Percentiles rank a stretch among this genome's conserved stretches.
These are phyloP conservation scores for Micromys minutus DNA, from an alignment of 2,113 vertebrate species.

Conservation along the genomic window DNA sequence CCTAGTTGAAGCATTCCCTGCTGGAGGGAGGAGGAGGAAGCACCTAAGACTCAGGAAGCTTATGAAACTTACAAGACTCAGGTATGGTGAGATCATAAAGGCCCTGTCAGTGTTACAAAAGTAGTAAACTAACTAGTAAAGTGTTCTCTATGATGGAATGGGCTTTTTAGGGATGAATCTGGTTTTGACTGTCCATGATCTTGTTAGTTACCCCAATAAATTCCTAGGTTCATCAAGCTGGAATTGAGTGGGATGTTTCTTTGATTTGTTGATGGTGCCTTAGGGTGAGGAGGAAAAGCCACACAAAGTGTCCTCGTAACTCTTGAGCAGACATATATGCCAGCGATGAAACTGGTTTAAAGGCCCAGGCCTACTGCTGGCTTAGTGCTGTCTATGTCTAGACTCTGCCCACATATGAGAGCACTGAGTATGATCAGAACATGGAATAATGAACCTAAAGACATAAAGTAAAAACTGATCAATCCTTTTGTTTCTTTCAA, in stretches of 20 bases:
- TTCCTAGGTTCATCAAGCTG: neutral
- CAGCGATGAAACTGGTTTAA: slow-evolving; percentile 88
- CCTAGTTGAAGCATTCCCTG: neutral
- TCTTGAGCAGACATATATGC: slow-evolving; percentile 88
- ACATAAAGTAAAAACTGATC: slow-evolving; percentile 69
- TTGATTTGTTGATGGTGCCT: neutral
- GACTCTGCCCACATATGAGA: slow-evolving; percentile 92
- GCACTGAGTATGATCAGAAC: slow-evolving; percentile 86
- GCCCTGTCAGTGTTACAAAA: neutral
- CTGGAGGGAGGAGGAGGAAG: neutral
- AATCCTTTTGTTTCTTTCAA: slow-evolving; percentile 15
- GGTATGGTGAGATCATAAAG: neutral
- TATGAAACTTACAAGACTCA: neutral
- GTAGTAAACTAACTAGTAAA: slow-evolving; percentile 63
- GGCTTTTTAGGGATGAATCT: neutral
- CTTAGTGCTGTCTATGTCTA: slow-evolving; percentile 89
- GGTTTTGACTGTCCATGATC: neutral
- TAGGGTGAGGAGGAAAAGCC: neutral
- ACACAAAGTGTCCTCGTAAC: slow-evolving; percentile 81
- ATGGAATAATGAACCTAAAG: slow-evolving; percentile 32
- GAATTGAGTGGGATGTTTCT: no score
- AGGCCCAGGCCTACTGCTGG: slow-evolving; percentile 82
- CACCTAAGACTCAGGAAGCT: neutral
- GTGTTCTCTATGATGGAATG: neutral
- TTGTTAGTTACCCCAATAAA: neutral